Conservation (phyloP, 2,113 vertebrate genomes). For the Amphilophus citrinellus region DNA sequence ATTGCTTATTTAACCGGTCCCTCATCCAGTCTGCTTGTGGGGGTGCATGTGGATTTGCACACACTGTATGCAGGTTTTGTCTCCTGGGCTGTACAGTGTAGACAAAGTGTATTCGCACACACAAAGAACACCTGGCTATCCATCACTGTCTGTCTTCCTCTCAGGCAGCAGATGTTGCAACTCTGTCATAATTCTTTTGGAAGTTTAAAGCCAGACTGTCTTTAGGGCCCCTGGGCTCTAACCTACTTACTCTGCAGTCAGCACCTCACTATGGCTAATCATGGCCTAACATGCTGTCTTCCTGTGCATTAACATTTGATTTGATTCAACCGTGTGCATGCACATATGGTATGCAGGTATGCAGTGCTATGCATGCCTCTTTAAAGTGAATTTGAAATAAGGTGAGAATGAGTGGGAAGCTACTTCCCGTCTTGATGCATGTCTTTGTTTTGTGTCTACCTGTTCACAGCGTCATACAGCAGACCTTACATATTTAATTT, state of each 20-base stretch:
- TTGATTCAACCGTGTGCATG: neutral
- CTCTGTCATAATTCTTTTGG: constrained; percentile 80
- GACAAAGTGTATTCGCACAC: neutral
- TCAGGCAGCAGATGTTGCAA: constrained; percentile 80
- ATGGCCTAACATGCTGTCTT: constrained; percentile 31
- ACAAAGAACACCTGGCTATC: constrained; percentile 79
- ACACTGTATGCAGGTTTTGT: constrained; percentile 20
- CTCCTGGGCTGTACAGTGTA: constrained; percentile 18
- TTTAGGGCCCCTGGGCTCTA: constrained; percentile 69
- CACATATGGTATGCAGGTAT: neutral
- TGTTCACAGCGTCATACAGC: neutral
- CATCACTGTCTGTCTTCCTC: constrained; percentile 77
- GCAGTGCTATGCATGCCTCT: neutral
- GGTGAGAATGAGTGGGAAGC: neutral
- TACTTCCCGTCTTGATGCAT: neutral
- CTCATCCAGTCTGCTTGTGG: constrained; percentile 22
- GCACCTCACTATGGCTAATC: constrained; percentile 36
- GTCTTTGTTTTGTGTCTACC: neutral
- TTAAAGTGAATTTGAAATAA: constrained; percentile 7
- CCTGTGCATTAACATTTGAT: constrained; percentile 34
- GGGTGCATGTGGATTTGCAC: constrained; percentile 3
- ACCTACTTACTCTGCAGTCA: constrained; percentile 70
- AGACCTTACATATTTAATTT: neutral
- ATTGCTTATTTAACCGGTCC: constrained; percentile 50
- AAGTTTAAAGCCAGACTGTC: constrained; percentile 76